phyloP scores from a whole-genome alignment of 2,797 vertebrate species.

The Micrastur ruficollis region DNA sequence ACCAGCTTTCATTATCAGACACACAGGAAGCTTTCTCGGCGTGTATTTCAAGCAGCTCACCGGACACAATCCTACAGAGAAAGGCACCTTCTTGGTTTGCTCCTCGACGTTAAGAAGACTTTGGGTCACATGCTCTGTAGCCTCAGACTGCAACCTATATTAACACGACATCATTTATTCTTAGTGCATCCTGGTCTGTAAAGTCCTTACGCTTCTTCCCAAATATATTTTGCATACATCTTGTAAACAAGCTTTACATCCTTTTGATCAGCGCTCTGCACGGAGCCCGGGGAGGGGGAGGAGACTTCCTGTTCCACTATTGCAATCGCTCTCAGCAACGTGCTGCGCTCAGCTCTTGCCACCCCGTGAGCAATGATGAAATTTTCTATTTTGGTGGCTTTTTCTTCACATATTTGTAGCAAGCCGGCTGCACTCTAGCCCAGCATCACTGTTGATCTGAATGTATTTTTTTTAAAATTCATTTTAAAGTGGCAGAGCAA shows the following conservation, averaged over 20 bases:
- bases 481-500: background rate
- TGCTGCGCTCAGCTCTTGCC: conserved; percentile 15
- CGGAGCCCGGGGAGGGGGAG: conserved; percentile 27
- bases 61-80: rapidly evolving
- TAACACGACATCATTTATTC: background rate
- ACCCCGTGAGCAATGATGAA: conserved; percentile 42
- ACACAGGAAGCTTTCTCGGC: background rate
- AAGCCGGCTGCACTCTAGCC: background rate
- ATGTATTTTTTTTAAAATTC: background rate
- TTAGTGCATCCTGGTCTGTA: background rate
- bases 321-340: background rate
- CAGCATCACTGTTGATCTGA: background rate
- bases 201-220: background rate
- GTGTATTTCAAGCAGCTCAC: background rate
- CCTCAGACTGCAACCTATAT: background rate
- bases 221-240: conserved; percentile 17
- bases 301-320: conserved; percentile 42
- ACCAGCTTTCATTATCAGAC: rapidly evolving
- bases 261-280: conserved; percentile 13
- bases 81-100: background rate
- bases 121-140: background rate
- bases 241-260: conserved; percentile 53
- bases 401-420: conserved; percentile 3
- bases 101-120: background rate
- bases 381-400: conserved; percentile 55